phyloP scores from a whole-genome alignment of 2,797 vertebrate species.

The Gymnothorax reevesii region DNA sequence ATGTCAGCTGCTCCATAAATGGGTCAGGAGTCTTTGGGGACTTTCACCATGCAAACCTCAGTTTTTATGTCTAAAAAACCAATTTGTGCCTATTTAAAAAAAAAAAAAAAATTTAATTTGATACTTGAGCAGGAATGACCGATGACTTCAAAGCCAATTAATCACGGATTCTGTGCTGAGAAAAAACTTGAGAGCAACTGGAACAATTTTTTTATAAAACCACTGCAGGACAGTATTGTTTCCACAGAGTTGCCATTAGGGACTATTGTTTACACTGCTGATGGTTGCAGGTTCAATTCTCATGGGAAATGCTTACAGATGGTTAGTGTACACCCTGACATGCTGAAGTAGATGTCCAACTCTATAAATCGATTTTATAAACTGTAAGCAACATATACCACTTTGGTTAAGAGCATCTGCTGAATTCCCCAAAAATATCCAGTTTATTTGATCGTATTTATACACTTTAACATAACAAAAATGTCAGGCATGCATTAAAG shows the following conservation, averaged over 20 bases:
- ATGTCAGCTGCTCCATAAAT: neutral
- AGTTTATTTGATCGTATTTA: too few species aligned
- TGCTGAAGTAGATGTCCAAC: neutral
- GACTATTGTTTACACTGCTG: neutral
- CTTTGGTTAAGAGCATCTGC: neutral
- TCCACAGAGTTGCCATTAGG: neutral
- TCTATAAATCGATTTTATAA: neutral
- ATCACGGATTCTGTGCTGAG: neutral
- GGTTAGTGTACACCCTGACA: neutral
- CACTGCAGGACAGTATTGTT: neutral
- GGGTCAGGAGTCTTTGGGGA: neutral
- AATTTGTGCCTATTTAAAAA: neutral
- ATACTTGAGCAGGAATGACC: neutral
- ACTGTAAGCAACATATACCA: neutral
- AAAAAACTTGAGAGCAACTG: neutral
- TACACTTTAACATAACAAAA: too few species aligned
- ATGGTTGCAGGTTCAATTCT: neutral
- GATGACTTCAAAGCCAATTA: neutral
- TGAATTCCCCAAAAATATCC: neutral
- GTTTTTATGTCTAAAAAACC: neutral
- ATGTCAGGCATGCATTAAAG: too few species aligned
- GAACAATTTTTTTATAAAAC: neutral
- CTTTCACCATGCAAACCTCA: neutral
- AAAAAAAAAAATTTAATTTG: neutral
- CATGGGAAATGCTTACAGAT: neutral